phyloP scores from a whole-genome alignment of 1,140 invertebrate species.

The Pentalonia nigronervosa region DNA sequence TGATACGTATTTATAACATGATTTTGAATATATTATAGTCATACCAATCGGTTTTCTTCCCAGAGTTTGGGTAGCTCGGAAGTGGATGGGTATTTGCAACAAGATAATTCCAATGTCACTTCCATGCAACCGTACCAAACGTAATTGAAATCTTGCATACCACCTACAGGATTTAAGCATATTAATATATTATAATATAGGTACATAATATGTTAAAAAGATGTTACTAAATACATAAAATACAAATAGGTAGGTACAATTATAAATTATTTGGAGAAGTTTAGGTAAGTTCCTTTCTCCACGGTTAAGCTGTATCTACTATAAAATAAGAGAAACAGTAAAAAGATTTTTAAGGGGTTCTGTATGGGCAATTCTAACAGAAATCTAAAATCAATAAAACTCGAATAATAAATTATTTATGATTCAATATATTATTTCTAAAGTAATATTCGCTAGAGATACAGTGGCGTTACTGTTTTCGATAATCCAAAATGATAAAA shows the following conservation, averaged over 20 bases:
- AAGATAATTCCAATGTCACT: slow-evolving; percentile 95
- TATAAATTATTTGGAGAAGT: not conserved
- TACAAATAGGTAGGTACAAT: not conserved
- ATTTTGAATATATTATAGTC: slow-evolving; percentile 53
- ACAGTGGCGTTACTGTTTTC: not conserved
- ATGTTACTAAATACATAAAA: not conserved
- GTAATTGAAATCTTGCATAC: slow-evolving; percentile 98
- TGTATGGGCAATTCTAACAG: not conserved
- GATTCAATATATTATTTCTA: no score
- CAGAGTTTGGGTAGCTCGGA: slow-evolving; percentile 89
- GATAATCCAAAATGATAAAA: not conserved
- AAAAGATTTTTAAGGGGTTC: not conserved
- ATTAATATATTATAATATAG: not conserved
- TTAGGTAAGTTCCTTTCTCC: not conserved
- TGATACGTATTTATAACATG: not conserved
- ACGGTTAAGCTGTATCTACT: not conserved
- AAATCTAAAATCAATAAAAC: no score
- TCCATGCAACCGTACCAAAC: slow-evolving; percentile 98
- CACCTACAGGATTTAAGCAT: slow-evolving; percentile 61
- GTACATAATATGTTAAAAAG: not conserved
- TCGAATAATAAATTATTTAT: no score
- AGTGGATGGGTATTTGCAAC: slow-evolving; percentile 92
- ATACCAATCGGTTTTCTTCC: slow-evolving; percentile 90
- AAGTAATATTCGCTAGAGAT: no score
- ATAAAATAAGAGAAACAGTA: not conserved